Conservation (phyloP, 2,113 vertebrate species). For the Chaetodon trifascialis region DNA sequence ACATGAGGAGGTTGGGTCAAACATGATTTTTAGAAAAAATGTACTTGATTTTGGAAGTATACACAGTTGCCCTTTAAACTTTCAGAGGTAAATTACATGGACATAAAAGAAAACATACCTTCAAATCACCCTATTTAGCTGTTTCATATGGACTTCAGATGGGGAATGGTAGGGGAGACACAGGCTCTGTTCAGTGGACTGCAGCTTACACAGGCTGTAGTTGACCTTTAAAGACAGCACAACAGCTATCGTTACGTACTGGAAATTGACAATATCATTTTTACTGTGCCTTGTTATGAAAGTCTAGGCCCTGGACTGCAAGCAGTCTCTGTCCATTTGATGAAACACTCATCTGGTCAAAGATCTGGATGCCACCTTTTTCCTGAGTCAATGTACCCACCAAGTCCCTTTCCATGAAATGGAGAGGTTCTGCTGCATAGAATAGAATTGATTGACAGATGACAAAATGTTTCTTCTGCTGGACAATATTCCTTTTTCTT, state of each 20-base stretch:
- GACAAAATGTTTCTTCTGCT: background rate
- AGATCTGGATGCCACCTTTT: background rate
- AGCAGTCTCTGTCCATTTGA: background rate
- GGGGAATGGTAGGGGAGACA: background rate
- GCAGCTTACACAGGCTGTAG: slow-evolving; percentile 19
- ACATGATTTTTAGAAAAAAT: background rate
- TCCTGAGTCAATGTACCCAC: background rate
- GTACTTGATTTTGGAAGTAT: background rate
- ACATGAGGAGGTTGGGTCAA: background rate
- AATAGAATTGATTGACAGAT: background rate
- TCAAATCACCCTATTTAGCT: background rate
- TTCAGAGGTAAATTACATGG: background rate
- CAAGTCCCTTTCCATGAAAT: background rate
- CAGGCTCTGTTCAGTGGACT: background rate
- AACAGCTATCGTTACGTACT: background rate
- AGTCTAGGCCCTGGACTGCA: background rate
- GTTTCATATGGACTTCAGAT: background rate
- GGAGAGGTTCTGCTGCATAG: background rate
- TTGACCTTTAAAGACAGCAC: slow-evolving; percentile 43
- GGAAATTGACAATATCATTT: slow-evolving; percentile 30
- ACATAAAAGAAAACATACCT: background rate
- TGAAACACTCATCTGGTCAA: background rate
- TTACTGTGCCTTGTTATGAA: slow-evolving; percentile 34
- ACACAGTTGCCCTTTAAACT: background rate
- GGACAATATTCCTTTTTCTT: background rate